Evolutionary conservation across 2,888 invertebrate species (phyloP), one percentile per base, ranked within the genome.

Genomic region (Atherix ibis): DNA sequence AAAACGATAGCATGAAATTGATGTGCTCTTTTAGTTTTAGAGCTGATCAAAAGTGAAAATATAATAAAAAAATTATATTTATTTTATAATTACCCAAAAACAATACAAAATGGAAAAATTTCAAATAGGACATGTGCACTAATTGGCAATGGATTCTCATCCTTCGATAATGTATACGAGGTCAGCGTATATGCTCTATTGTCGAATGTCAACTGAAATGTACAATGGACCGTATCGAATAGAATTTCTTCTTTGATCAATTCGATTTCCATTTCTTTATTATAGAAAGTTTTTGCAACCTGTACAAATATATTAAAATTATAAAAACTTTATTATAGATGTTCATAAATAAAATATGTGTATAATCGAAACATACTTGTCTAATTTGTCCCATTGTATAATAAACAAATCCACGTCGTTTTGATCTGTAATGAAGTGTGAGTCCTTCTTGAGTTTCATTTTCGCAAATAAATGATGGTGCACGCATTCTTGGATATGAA

Each of bases 21-120:
- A n/a, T n/a, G n/a, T n/a, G n/a, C n/a, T n/a, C n/a, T n/a, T n/a
- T n/a, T n/a, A n/a, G n/a, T n/a, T n/a, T n/a, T n/a, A n/a, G n/a
- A n/a, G n/a, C n/a, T n/a, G n/a, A n/a, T n/a, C n/a, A n/a, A n/a
- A n/a, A n/a, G n/a, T n/a, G n/a, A n/a, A n/a, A n/a, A n/a, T n/a
- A n/a, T n/a, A n/a, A n/a, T n/a, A n/a, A n/a, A n/a, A n/a, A n/a
- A n/a, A n/a, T n/a, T n/a, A n/a, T n/a, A n/a, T n/a, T n/a, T n/a
- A n/a, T n/a, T n/a, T n/a, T n/a, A n/a, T n/a, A 66, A 72, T 66
- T 62, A 85, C 81, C 88, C 85, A 60, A 95, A 95, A 27, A 94
- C 91, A 45, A 97, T 83, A 63, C 92, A 91, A 67, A 97, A 97
- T 2, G 97, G 95, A 58, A 97, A 97, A 52, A 95, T 88, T 58